Evolutionary conservation across 2,888 invertebrate genomes (phyloP), one percentile per base, ranked within the genome.

Genomic region (Syrphus vitripennis): DNA sequence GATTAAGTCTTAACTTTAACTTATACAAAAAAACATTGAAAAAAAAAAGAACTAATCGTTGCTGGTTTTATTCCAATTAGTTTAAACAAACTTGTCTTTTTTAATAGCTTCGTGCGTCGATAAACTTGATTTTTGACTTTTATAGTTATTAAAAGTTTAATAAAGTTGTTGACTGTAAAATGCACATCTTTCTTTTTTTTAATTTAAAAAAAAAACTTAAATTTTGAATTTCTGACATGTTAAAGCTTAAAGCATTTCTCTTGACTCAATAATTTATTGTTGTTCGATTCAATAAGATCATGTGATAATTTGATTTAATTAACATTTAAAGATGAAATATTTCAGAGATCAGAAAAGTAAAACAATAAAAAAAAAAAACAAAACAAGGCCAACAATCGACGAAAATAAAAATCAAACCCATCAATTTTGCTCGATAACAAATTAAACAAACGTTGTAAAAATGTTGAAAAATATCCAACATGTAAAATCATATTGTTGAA

Each of bases 361-460:
- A 55, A 53, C 26, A 53, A 3, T 31, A 21, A 57, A 45, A 24
- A 42, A 14, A 55, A 34, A 48, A 78, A 24, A 26, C 14, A 37
- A 55, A 57, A 29, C 21, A 24, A 45, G 40, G 16, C n/a, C 31
- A 55, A 50, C 9, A 50, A 7, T 50, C 53, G 26, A 9, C 1
- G 4, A n/a, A n/a, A n/a, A n/a, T n/a, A 24, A 24, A 65, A 81
- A 72, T 59, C 82, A 77, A 72, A 82, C 34, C 55, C 21, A 55
- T 69, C 37, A 37, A 78, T 78, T 40, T 45, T 24, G 69, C 61
- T 34, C 55, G 59, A 45, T 79, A 79, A 83, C 63, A 67, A 69
- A 69, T 55, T 37, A n/a, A 12, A 37, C 69, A 83, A 83, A 78
- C 45, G 48, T 74, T 69, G 42, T 63, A 77, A 63, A 83, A 77